Evolutionary conservation across 2,888 invertebrate genomes (phyloP), one percentile per base, ranked within the genome.

Genomic region (Crossocerus cetratus): DNA sequence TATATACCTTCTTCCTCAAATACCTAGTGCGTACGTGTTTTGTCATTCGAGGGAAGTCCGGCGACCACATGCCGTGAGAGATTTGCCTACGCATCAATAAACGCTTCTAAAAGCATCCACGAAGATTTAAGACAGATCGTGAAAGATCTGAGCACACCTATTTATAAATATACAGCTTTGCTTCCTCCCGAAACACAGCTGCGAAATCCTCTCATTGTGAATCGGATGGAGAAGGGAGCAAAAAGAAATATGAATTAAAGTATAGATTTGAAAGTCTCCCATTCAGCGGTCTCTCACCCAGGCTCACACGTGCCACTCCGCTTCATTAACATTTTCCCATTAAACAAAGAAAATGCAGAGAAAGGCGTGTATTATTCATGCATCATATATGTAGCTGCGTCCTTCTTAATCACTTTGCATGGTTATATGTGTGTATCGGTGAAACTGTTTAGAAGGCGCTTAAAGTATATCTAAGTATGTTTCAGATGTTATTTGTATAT

Each of bases 371-470:
- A 32, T 32, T 32, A 32, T 2, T 32, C 32, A 32, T 32, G 11
- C 4, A 32, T 32, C 32, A 3, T 32, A 3, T 5, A 11, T 32
- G 8, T 5, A 11, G 2, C 49, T 58, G n/a, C n/a, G 42, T 32
- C 18, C 42, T 8, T 49, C 18, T 32, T 45, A n/a, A 43, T 43
- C 16, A 16, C 45, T n/a, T 14, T 13, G 8, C 14, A 56, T 22
- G 45, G 56, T 57, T 56, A 71, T 61, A 61, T 53, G 55, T 53
- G 53, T 43, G 55, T 57, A 49, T 49, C 49, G 16, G 49, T n/a
- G 11, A 21, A 57, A 42, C 44, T 49, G 32, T 73, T 69, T 60
- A 58, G 70, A 78, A 81, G 78, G 66, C 66, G 80, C 81, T 81
- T 49, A 49, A 71, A 59, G 53, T 32, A 16, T 69, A 71, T 66